phyloP scores from a whole-genome alignment of 2,888 invertebrate species.

The Aquatica leii region DNA sequence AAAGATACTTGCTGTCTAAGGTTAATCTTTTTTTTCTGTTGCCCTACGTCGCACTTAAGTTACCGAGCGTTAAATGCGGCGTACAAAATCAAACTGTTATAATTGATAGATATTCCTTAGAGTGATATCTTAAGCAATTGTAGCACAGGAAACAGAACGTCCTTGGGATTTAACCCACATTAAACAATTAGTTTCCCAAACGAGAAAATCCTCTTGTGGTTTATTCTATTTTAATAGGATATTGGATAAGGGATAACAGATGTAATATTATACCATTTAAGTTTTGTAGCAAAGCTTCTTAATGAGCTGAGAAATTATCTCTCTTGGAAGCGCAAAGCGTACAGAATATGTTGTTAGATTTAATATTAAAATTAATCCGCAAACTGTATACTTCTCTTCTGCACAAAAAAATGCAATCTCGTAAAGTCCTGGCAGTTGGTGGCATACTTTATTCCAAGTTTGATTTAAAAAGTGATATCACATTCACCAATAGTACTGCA shows the following conservation, averaged over 20 bases:
- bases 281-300: conserved; percentile 14
- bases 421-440: conserved; percentile 1
- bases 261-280: conserved; percentile 14
- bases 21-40: too few species aligned
- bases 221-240: conserved; percentile 14
- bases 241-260: conserved; percentile 14
- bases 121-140: conserved; percentile 6
- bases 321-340: neutral
- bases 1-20: neutral
- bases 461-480: conserved; percentile 47
- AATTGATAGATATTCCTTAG: conserved; percentile 6
- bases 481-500: conserved; percentile 45
- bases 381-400: neutral
- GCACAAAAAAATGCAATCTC: conserved; percentile 2
- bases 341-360: neutral
- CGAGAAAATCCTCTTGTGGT: conserved; percentile 13
- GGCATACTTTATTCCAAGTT: conserved; percentile 30
- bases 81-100: neutral
- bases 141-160: conserved; percentile 9
- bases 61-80: neutral
- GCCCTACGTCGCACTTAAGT: too few species aligned
- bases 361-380: conserved; percentile 4
- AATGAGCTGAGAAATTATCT: conserved; percentile 12
- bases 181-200: conserved; percentile 14
- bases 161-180: conserved; percentile 13